These are phyloP conservation scores for Neoaliturus tenellus DNA, from an alignment of 2,888 invertebrate species.

Conservation along the genomic window DNA sequence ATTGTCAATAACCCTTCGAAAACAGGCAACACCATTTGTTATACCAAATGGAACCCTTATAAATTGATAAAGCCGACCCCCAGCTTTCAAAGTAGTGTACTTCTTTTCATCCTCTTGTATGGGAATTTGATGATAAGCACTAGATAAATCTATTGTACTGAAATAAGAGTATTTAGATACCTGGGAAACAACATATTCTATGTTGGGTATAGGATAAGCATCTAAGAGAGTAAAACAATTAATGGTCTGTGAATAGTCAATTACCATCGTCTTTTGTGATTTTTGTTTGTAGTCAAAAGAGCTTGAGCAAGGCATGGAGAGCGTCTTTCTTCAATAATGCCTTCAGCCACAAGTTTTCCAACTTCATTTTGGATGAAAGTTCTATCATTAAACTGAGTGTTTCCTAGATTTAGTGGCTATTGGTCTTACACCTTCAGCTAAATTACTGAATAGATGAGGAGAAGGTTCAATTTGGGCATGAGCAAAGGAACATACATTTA, in stretches of 20 bases:
- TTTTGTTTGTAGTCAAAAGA: constrained; percentile 4
- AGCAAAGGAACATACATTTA: too few relatives aligned
- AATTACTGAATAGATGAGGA: background rate
- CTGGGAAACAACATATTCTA: constrained; percentile 57
- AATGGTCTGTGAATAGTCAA: background rate
- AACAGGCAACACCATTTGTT: constrained; percentile 36
- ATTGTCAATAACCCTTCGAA: background rate
- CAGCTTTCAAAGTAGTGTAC: constrained; percentile 20
- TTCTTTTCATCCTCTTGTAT: background rate
- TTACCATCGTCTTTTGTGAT: constrained; percentile 31
- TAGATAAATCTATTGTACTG: background rate
- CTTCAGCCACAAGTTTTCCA: background rate
- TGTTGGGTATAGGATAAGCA: constrained; percentile 59
- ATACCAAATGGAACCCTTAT: background rate
- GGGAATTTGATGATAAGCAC: background rate
- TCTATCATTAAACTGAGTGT: background rate
- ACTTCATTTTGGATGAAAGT: background rate
- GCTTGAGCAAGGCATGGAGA: constrained; percentile 49
- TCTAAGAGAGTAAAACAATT: constrained; percentile 50
- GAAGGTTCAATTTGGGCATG: too few relatives aligned
- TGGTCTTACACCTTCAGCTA: background rate
- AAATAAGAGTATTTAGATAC: background rate
- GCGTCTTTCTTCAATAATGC: constrained; percentile 41
- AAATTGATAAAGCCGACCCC: background rate
- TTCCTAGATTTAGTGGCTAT: background rate